Evolutionary conservation across 2,888 invertebrate species (phyloP).

Genomic region (Lutraria lutraria): DNA sequence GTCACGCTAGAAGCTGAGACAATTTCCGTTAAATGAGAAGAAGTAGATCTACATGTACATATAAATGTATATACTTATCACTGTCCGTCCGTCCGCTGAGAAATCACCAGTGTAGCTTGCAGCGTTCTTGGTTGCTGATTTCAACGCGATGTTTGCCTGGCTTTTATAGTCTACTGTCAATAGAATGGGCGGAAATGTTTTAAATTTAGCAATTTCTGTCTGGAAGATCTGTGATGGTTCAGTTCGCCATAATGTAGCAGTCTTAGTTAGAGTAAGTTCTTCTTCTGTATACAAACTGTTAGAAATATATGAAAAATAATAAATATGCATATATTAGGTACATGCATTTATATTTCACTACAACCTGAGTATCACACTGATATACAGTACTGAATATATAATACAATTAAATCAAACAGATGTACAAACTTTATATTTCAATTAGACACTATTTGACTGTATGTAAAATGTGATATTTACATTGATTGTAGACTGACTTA

Average conservation of each 20-base stretch:
- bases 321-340: no score
- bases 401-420: no score
- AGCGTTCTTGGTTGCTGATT: conserved; percentile 43
- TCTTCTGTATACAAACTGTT: conserved; percentile 53
- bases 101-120: conserved; percentile 49
- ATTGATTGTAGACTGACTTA: conserved; percentile 7
- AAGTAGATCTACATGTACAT: no score
- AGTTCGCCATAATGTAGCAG: conserved; percentile 36
- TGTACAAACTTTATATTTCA: no score
- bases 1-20: no score
- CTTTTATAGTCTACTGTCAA: conserved; percentile 56
- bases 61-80: conserved; percentile 50
- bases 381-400: no score
- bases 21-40: no score
- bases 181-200: conserved; percentile 52
- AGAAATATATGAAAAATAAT: background rate
- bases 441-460: no score
- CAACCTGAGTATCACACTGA: no score
- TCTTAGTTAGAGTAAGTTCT: conserved; percentile 62
- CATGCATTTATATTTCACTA: no score
- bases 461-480: no score
- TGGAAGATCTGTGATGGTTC: conserved; percentile 54
- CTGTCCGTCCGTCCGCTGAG: conserved; percentile 46
- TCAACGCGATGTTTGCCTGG: conserved; percentile 60
- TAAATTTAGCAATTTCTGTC: conserved; percentile 58